These are phyloP conservation scores for Tanytarsus gracilentus DNA, from an alignment of 2,888 invertebrate species.

Conservation along the genomic window DNA sequence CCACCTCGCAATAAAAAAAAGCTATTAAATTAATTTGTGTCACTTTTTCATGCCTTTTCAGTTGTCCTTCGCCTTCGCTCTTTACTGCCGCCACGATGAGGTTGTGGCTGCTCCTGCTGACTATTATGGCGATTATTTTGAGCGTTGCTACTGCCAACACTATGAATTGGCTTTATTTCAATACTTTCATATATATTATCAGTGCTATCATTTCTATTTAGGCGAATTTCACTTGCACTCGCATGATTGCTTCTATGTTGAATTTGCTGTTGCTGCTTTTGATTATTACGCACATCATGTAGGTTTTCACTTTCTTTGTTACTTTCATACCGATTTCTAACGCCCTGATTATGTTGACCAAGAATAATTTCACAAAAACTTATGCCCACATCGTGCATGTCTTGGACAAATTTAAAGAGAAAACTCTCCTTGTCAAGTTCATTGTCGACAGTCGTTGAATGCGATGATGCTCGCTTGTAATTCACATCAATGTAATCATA, in stretches of 20 bases:
- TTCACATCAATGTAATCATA: slow-evolving; percentile 16
- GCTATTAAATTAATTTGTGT: neutral
- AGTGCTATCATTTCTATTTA: neutral
- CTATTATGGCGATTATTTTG: neutral
- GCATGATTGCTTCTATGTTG: slow-evolving; percentile 9
- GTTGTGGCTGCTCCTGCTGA: neutral
- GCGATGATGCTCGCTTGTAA: neutral
- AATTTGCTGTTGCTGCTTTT: neutral
- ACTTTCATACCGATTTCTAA: neutral
- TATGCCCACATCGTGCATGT: slow-evolving; percentile 19
- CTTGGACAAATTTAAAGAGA: slow-evolving; percentile 22
- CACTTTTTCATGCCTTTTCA: slow-evolving; percentile 4
- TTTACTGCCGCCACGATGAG: neutral
- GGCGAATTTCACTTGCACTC: neutral
- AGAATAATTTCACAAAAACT: slow-evolving; percentile 13
- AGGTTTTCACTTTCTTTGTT: neutral
- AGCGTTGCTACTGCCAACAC: neutral
- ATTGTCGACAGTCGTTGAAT: neutral
- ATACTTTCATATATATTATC: slow-evolving; percentile 29
- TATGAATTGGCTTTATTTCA: neutral
- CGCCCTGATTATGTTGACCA: neutral
- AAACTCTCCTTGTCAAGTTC: neutral
- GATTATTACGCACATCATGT: neutral
- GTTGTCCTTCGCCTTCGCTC: neutral
- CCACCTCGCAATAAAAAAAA: too few species aligned